These are phyloP conservation scores for Saimiri boliviensis DNA, from an alignment of 2,113 vertebrate genomes.

Conservation along the genomic window DNA sequence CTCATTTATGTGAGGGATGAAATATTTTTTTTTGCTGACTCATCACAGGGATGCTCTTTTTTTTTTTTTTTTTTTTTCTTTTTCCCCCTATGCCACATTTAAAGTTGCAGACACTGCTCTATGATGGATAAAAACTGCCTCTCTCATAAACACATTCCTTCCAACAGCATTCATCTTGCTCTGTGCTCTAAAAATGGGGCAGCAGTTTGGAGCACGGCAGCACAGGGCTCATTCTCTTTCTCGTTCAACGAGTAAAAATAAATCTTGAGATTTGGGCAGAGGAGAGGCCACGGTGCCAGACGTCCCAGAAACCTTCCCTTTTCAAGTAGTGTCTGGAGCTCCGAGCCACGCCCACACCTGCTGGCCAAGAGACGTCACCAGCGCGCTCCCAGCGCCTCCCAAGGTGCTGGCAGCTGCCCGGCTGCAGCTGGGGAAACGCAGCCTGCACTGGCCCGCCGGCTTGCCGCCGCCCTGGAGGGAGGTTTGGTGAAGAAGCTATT, in stretches of 20 bases:
- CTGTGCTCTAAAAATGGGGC: slow-evolving; percentile 61
- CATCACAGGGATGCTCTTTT: slow-evolving; percentile 71
- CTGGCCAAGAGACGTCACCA: slow-evolving; percentile 69
- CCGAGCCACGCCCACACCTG: slow-evolving; percentile 39
- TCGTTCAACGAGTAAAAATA: slow-evolving; percentile 83
- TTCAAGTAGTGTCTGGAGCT: slow-evolving; percentile 83
- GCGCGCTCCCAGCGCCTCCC: background rate
- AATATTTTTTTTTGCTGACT: slow-evolving; percentile 73
- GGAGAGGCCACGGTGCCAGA: slow-evolving; percentile 77
- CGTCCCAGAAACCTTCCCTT: slow-evolving; percentile 84
- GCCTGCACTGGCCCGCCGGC: fast-evolving
- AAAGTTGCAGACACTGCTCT: slow-evolving; percentile 40
- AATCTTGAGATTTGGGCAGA: slow-evolving; percentile 73
- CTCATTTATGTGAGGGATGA: background rate
- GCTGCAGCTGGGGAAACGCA: background rate
- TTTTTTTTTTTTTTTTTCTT: no score
- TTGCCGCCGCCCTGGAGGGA: background rate
- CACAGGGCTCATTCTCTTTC: slow-evolving; percentile 75
- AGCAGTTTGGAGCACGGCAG: slow-evolving; percentile 68
- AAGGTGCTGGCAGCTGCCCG: no score
- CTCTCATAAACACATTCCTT: slow-evolving; percentile 84
- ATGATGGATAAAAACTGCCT: slow-evolving; percentile 64
- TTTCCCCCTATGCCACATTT: background rate
- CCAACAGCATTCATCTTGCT: slow-evolving; percentile 79
- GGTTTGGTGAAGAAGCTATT: background rate